Evolutionary conservation across 2,113 vertebrate species (phyloP).

Genomic region (Lepisosteus oculatus): DNA sequence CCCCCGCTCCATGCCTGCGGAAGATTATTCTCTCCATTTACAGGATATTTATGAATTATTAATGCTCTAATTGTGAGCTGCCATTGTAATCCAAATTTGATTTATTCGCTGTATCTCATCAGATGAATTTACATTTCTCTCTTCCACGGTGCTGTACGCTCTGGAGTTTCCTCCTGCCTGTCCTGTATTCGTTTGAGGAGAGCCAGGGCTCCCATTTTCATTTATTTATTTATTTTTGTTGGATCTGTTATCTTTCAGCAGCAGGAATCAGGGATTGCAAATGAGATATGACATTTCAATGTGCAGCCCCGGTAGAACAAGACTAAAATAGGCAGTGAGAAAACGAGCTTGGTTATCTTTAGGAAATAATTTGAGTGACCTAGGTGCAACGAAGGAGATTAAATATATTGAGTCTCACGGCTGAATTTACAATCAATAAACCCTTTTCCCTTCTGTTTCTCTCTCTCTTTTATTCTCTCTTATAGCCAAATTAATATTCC

Average conservation of each 20-base stretch:
- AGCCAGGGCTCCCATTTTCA: neutral
- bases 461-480: slow-evolving; percentile 19
- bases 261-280: neutral
- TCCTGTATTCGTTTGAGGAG: no score
- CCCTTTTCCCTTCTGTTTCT: slow-evolving; percentile 29
- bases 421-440: slow-evolving; percentile 29
- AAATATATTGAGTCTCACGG: slow-evolving; percentile 15
- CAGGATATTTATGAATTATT: slow-evolving; percentile 24
- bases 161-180: no score
- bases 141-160: no score
- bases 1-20: neutral
- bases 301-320: neutral
- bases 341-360: slow-evolving; percentile 20
- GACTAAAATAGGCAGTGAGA: neutral
- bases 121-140: slow-evolving; percentile 2
- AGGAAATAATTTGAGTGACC: slow-evolving; percentile 31
- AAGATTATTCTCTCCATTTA: slow-evolving; percentile 16
- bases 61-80: slow-evolving; percentile 18
- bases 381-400: slow-evolving; percentile 18
- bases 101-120: slow-evolving; percentile 15
- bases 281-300: slow-evolving; percentile 8
- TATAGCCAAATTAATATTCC: slow-evolving; percentile 16
- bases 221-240: neutral
- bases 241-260: neutral
- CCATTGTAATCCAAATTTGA: slow-evolving; percentile 12